Evolutionary conservation across 1,140 invertebrate species (phyloP), one percentile per base, ranked within the genome.

Genomic region (Penaeus japonicus): DNA sequence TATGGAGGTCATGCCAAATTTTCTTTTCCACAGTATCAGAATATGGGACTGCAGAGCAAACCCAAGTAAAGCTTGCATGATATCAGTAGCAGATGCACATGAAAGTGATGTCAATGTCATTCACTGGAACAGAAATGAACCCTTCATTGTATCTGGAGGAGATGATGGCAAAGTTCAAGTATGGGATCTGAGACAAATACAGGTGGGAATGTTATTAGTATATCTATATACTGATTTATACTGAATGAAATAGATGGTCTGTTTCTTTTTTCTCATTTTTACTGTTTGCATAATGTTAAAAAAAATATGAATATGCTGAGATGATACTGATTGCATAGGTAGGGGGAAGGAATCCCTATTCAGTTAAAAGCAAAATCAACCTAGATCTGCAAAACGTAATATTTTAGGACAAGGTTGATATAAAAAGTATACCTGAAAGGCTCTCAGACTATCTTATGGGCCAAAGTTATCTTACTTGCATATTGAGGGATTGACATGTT

Each of bases 31-130:
- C 91, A 95, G 96, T 90, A 96, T 97, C 89, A 95, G 96, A 92
- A 96, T 97, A 91, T 98, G 97, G 97, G 98, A 99, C 92, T 96
- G 95, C 30, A 94, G 98, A 92, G 96, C 95, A 30, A 94, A 95
- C 73, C 96, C 97, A 0, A 94, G 94, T 65, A 97, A 98, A 92
- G 97, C 98, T 0, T 98, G 97, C 91, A 99, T 99, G 96, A 92
- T 99, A 47, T 97, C 96, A n/a, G 95, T 95, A 77, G 93, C 95
- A 85, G 95, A 97, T 91, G 97, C 98, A 53, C 99, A 99, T 92
- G 93, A 96, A 80, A 95, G 94, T 90, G 99, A 99, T 94, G 95
- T 99, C 0, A 99, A 99, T 94, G 99, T 99, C 2, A 97, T 99
- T 90, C 96, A 96, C 89, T 99, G 99, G 99, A 99, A 99, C 93